Conservation (phyloP, 2,797 vertebrate genomes). For the Eulemur rubriventer region DNA sequence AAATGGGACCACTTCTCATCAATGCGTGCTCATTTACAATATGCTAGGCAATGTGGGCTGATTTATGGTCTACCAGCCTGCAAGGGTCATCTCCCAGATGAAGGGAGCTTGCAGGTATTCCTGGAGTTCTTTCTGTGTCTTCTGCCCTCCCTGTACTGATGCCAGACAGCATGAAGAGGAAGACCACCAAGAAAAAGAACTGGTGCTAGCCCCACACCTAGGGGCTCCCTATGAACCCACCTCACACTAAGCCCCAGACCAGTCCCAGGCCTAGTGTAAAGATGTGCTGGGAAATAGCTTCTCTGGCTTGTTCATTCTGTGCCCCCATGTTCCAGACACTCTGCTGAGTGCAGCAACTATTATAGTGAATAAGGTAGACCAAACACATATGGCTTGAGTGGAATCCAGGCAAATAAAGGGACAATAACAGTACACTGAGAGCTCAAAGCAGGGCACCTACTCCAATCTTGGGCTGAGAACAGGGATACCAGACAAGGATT, state of each 20-base stretch:
- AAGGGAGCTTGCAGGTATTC: not conserved
- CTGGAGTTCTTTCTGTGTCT: not conserved
- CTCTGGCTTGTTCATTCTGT: not conserved
- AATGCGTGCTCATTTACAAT: not conserved
- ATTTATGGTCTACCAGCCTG: not conserved
- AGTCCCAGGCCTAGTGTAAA: not conserved
- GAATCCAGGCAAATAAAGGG: not conserved
- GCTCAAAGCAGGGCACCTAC: not conserved
- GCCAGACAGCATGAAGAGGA: not conserved
- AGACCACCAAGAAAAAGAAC: not conserved
- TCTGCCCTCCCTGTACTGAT: not conserved
- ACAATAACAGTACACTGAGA: not conserved
- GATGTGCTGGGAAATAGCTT: not conserved
- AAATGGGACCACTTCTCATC: not conserved
- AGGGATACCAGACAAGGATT: not conserved
- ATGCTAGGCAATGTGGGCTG: not conserved
- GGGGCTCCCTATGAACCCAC: not conserved
- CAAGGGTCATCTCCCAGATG: not conserved
- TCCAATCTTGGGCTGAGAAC: not conserved
- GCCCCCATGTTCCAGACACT: not conserved
- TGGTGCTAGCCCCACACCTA: too few species aligned
- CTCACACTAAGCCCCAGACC: not conserved
- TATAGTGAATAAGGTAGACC: not conserved
- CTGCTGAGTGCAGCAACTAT: not conserved
- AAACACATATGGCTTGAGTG: not conserved